phyloP scores from a whole-genome alignment of 2,888 invertebrate genomes.

The Trissoscelio sp. region DNA sequence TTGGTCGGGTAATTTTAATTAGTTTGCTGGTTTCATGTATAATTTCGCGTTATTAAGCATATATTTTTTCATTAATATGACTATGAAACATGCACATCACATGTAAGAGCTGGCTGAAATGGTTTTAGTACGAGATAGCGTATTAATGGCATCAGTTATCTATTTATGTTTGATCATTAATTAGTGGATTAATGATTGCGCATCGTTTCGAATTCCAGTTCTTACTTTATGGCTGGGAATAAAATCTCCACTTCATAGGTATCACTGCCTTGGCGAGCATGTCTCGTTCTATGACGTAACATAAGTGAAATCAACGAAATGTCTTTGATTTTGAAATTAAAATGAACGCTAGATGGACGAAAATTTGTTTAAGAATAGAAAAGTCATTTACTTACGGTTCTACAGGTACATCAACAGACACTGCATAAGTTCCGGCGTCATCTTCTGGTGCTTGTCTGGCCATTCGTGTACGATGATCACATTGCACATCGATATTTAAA shows the following conservation, averaged over 20 bases:
- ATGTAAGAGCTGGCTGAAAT: slow-evolving; percentile 13
- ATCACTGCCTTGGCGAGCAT: slow-evolving; percentile 94
- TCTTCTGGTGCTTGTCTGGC: slow-evolving; percentile 85
- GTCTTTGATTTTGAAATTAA: slow-evolving; percentile 38
- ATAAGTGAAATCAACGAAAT: slow-evolving; percentile 74
- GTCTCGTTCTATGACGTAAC: slow-evolving; percentile 90
- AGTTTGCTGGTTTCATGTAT: background rate
- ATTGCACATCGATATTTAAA: slow-evolving; percentile 95
- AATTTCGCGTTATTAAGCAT: slow-evolving; percentile 27
- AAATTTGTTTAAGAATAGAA: background rate
- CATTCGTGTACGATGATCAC: slow-evolving; percentile 89
- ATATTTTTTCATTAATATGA: slow-evolving; percentile 26
- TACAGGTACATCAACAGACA: slow-evolving; percentile 92
- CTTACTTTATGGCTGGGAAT: slow-evolving; percentile 96
- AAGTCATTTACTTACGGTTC: slow-evolving; percentile 89
- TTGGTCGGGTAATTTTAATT: slow-evolving; percentile 23
- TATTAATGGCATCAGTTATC: slow-evolving; percentile 32
- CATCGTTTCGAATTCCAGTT: slow-evolving; percentile 67
- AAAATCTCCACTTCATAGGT: slow-evolving; percentile 96
- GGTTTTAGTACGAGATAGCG: slow-evolving; percentile 30
- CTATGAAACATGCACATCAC: slow-evolving; percentile 55
- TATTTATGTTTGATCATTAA: slow-evolving; percentile 40
- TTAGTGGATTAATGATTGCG: slow-evolving; percentile 59
- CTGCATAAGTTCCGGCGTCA: slow-evolving; percentile 91
- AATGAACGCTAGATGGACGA: slow-evolving; percentile 17